Evolutionary conservation across 2,113 vertebrate species (phyloP).

Genomic region (Scomber colias): DNA sequence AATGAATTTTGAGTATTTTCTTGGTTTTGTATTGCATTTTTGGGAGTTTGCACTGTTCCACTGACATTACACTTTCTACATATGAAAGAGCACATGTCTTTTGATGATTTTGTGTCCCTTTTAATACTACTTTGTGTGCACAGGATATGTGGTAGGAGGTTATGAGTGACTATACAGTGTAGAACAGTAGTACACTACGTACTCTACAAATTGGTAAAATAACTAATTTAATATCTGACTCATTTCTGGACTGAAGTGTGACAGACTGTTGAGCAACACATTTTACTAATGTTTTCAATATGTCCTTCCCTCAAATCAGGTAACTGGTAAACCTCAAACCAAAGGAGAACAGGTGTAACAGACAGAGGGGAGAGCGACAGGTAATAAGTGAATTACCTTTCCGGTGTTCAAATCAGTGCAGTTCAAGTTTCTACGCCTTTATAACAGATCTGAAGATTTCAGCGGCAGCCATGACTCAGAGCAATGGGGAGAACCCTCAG

Average conservation of each 20-base stretch:
- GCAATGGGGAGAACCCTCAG: conserved; percentile 88
- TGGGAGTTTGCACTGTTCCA: not conserved
- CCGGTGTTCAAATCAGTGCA: not conserved
- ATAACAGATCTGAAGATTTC: conserved; percentile 10
- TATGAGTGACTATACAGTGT: not conserved
- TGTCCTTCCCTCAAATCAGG: conserved; percentile 15
- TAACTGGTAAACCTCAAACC: not conserved
- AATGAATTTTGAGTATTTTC: not conserved
- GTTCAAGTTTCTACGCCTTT: not conserved
- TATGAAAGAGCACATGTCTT: not conserved
- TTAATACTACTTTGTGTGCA: not conserved
- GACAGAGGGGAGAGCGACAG: not conserved
- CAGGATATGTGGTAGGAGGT: not conserved
- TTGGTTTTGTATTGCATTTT: not conserved
- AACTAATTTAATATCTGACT: not conserved
- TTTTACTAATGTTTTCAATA: not conserved
- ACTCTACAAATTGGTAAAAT: too few species aligned
- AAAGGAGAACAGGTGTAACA: conserved; percentile 23
- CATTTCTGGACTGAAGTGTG: not conserved
- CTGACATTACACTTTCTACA: not conserved
- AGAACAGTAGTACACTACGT: too few species aligned
- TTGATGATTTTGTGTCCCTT: too few species aligned
- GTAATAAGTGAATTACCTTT: not conserved
- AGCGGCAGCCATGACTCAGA: conserved; percentile 87
- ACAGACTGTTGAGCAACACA: not conserved